A percentile compares a stretch with the other conserved stretches of the same genome.
phyloP scores from a whole-genome alignment of 2,888 invertebrate species.

The Phragmatobia fuliginosa region DNA sequence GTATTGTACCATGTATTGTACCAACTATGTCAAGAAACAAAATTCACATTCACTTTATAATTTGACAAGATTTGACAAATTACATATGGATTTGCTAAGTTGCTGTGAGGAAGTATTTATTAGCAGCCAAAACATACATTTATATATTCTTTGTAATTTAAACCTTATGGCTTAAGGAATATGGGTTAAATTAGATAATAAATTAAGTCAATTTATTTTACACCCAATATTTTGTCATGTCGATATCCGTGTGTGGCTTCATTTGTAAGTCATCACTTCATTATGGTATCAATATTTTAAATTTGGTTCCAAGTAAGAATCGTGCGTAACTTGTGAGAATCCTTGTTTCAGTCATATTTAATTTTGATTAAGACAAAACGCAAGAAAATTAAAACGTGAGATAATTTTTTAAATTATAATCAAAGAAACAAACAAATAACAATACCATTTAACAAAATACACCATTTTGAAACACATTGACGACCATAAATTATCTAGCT shows the following conservation, averaged over 20 bases:
- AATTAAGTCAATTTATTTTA: conserved; percentile 25
- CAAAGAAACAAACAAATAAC: conserved; percentile 27
- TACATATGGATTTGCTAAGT: conserved; percentile 72
- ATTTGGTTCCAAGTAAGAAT: conserved; percentile 52
- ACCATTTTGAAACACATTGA: conserved; percentile 50
- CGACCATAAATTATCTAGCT: conserved; percentile 68
- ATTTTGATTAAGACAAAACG: neutral
- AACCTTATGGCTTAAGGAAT: conserved; percentile 38
- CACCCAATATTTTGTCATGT: conserved; percentile 51
- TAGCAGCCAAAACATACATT: conserved; percentile 43
- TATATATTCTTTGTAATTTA: conserved; percentile 30
- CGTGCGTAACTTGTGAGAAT: conserved; percentile 22
- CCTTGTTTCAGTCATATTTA: neutral
- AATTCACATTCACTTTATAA: conserved; percentile 52
- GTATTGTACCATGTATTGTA: too few relatives aligned
- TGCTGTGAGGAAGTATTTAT: conserved; percentile 75
- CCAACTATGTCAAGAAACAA: conserved; percentile 33
- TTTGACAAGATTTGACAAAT: conserved; percentile 81
- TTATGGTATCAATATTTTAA: conserved; percentile 63
- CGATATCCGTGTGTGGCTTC: conserved; percentile 71
- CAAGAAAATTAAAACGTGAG: neutral
- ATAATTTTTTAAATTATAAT: neutral
- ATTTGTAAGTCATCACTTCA: conserved; percentile 73
- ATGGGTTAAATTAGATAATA: conserved; percentile 29
- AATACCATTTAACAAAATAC: conserved; percentile 26